Base-by-base conservation (phyloP, 2,113 vertebrate species). In the Origma solitaria region DNA sequence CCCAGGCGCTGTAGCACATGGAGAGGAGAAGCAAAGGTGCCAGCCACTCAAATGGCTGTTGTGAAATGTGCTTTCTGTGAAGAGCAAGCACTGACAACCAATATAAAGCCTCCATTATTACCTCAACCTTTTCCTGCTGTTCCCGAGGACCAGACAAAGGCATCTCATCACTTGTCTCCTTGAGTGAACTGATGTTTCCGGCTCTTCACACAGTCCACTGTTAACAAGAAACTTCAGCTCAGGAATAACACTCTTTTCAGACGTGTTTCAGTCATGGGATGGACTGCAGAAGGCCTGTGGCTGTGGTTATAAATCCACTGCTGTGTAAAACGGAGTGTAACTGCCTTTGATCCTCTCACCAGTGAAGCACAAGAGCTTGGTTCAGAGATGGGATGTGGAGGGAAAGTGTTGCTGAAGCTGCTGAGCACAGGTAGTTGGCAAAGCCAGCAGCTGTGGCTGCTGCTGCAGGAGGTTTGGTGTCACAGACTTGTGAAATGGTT, bases 181-280 rank as follows among this genome's bases (percentile, higher is more conserved):
- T 5, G 18, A 76, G 24, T 21, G 38, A 77, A 7, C 40, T 35
- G 47, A 6, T 68, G 33, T 35, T 45, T 33, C 42, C 44, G 38
- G 25, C 45, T 69, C 16, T 68, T 45, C 7, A 1, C 6, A 2
- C 0, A 2, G 22, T 9, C 12, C 28, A 2, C 9, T 0, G 1
- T 31, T 66, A 13, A 24, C 50, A 35, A 44, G 40, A 30, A 49
- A 4, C 33, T 50, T 80, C 11, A 64, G 64, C 45, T 88, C 60
- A 45, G 45, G 42, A 57, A 21, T 23, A 37, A 15, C 10, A 0
- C 15, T 20, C 1, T 31, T 53, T 66, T 22, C 13, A 42, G 37
- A 23, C 33, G 42, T 6, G 21, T 38, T 88, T 57, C 12, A 5
- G 24, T 30, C 31, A 1, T 2, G 20, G 49, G 44, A 47, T 2